A percentile compares a stretch with the other conserved stretches of the same genome.
These are phyloP conservation scores for Bombus confusus DNA, from an alignment of 1,140 invertebrate genomes.

Conservation along the genomic window DNA sequence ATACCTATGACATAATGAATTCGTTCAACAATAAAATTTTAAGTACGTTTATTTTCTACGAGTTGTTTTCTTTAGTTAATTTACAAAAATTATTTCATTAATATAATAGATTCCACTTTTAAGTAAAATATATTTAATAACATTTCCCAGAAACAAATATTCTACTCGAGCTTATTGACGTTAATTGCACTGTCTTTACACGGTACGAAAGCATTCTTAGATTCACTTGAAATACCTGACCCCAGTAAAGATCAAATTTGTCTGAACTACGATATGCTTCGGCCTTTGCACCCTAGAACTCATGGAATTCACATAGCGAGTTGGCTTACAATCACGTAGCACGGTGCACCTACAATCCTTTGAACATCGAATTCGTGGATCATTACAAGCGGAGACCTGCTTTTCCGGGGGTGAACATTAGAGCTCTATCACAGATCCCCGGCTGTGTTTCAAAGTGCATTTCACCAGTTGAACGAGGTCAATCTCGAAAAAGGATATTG, in stretches of 20 bases:
- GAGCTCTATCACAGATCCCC: slow-evolving; percentile 2
- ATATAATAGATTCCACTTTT: too few species aligned
- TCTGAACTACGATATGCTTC: not conserved
- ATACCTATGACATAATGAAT: too few species aligned
- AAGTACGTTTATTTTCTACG: too few species aligned
- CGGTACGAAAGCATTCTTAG: not conserved
- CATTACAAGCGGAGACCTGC: slow-evolving; percentile 41
- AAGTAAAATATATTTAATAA: too few species aligned
- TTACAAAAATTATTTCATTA: too few species aligned
- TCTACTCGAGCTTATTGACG: not conserved
- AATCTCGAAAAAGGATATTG: slow-evolving; percentile 13
- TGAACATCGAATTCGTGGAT: slow-evolving; percentile 45
- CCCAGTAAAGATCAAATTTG: slow-evolving; percentile 1
- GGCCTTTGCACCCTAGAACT: slow-evolving; percentile 2
- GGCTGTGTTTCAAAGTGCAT: not conserved
- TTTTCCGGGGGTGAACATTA: slow-evolving; percentile 39
- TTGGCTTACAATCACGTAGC: slow-evolving; percentile 33
- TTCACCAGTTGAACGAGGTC: not conserved
- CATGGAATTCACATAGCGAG: slow-evolving; percentile 18
- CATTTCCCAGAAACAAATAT: not conserved
- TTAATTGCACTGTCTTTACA: too few species aligned
- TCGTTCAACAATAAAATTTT: too few species aligned
- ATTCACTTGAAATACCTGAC: not conserved
- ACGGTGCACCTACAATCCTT: slow-evolving; percentile 15
- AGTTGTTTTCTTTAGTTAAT: too few species aligned